Evolutionary conservation across 2,888 invertebrate genomes (phyloP), one percentile per base, ranked within the genome.

Genomic region (Erebia ligea): DNA sequence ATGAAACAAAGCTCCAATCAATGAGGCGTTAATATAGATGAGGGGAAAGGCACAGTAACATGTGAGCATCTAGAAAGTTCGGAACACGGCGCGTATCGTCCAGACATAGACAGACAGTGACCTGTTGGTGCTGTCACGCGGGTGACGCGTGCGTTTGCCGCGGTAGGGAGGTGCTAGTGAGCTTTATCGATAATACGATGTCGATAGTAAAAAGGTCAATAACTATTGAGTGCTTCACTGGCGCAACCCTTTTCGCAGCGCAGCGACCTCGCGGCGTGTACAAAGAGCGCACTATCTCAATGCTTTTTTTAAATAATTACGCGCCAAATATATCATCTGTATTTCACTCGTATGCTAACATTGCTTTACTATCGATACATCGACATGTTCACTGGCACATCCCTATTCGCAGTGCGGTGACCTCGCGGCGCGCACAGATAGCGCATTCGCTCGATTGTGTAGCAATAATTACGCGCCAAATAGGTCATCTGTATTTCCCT

Each of bases 61-160:
- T 25, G 56, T 68, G 76, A 78, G 79, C 79, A 82, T 82, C 81
- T 84, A 85, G 84, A 84, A 84, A 84, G 84, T 84, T 80, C 78
- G 68, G 67, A 67, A 72, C 67, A 68, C 79, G 54, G 54, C 79
- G 79, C 82, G 80, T 79, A 82, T 83, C 80, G 81, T 76, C 73
- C 75, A 73, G 74, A 71, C 77, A 72, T 74, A 73, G 74, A 71
- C 77, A 72, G 74, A 73, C 77, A 76, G 76, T 78, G 78, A 77
- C 79, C 78, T 73, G 79, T 75, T 70, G 62, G 52, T 45, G 69
- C 71, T 54, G 77, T 76, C 80, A 81, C 78, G 79, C 77, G 76
- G 70, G 8, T 57, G 72, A 70, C 73, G 77, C 78, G 79, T 79
- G 80, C 76, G 77, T 68, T 52, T 15, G 72, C 62, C 73, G 63